phyloP scores from a whole-genome alignment of 2,113 vertebrate species.

The Ptilorrhoa leucosticta region DNA sequence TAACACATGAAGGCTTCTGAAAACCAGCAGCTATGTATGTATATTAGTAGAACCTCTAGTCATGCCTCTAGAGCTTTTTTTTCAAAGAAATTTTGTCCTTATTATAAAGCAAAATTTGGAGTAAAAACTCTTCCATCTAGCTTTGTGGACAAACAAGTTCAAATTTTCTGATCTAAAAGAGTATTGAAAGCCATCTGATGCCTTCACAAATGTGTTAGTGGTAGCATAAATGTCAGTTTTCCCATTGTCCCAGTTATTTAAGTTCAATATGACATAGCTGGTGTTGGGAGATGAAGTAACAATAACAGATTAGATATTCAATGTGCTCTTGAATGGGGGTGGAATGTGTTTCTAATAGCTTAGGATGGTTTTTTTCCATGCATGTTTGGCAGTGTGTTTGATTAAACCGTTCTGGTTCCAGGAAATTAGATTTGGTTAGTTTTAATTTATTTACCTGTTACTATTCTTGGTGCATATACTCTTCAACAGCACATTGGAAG shows the following conservation, averaged over 20 bases:
- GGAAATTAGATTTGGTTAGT: background rate
- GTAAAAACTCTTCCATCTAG: background rate
- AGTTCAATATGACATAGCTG: background rate
- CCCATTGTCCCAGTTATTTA: background rate
- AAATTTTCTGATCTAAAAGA: background rate
- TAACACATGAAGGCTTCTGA: background rate
- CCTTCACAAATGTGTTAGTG: background rate
- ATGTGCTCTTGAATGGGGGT: rapidly evolving
- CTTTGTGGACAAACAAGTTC: background rate
- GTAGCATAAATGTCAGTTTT: background rate
- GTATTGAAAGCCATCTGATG: background rate
- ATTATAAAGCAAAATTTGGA: background rate
- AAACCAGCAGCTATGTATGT: background rate
- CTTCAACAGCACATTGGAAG: background rate
- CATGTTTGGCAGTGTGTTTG: background rate
- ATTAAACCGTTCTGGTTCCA: background rate
- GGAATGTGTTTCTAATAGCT: background rate
- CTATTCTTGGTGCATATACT: background rate
- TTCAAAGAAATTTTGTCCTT: background rate
- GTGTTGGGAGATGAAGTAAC: background rate
- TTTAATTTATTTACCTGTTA: background rate
- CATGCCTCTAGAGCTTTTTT: background rate
- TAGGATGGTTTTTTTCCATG: background rate
- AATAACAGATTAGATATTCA: background rate
- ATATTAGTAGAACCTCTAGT: background rate